These are phyloP conservation scores for Lasioglossum baleicum DNA, from an alignment of 1,140 invertebrate genomes.

Conservation along the genomic window DNA sequence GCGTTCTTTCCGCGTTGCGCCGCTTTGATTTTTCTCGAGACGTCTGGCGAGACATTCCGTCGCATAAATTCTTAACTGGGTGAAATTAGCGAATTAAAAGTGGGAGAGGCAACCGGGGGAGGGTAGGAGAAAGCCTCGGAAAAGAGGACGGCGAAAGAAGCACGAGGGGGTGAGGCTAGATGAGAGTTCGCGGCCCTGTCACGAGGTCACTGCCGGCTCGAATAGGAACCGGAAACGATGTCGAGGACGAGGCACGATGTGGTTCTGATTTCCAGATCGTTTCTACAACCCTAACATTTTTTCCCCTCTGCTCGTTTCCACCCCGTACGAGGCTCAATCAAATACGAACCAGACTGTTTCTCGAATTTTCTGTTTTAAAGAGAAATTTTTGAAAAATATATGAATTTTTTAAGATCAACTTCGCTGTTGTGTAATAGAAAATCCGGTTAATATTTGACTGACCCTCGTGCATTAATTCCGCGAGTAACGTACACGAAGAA, in stretches of 20 bases:
- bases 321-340: no score
- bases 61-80: slow-evolving; percentile 79
- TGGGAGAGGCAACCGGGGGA: slow-evolving; percentile 34
- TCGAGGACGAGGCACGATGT: slow-evolving; percentile 14
- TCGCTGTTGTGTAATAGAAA: no score
- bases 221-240: slow-evolving; percentile 21
- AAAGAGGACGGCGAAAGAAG: slow-evolving; percentile 32
- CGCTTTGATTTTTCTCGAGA: slow-evolving; percentile 80
- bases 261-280: slow-evolving; percentile 32
- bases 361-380: no score
- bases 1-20: slow-evolving; percentile 60
- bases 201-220: slow-evolving; percentile 15
- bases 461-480: no score
- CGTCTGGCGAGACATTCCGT: slow-evolving; percentile 71
- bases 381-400: no score
- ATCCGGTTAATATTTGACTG: no score
- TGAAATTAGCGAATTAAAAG: slow-evolving; percentile 80
- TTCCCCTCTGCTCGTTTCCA: background rate
- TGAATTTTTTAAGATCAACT: no score
- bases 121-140: slow-evolving; percentile 48
- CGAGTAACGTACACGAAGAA: background rate
- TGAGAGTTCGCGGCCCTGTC: slow-evolving; percentile 13
- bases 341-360: no score
- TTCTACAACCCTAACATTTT: background rate
- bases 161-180: background rate